Evolutionary conservation across 2,888 invertebrate species (phyloP), one percentile per base, ranked within the genome.

Genomic region (Eueremaeus valkanovi): DNA sequence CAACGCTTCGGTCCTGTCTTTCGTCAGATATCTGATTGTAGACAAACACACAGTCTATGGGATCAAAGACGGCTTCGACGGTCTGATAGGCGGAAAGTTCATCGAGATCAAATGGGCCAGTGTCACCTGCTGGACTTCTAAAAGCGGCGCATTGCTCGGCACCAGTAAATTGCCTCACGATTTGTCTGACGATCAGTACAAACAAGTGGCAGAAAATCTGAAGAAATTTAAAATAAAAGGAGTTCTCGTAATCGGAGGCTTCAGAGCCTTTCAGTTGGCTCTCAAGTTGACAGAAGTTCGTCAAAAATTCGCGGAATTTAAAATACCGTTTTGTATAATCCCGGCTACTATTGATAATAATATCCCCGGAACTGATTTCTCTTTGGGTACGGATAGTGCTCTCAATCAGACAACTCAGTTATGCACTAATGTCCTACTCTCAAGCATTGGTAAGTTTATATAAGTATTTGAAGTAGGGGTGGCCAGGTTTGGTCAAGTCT

Each of bases 271-370:
- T 84, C 91, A 92, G 86, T 90, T 92, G 1, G 90, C 89, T 1
- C 81, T 92, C 36, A 89, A 90, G 82, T 84, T 96, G 79, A 87
- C 87, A 77, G 91, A 92, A 80, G 88, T 88, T 8, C 87, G 95
- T 36, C 84, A 86, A 0, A 87, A 90, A 79, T 90, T 88, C 85
- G 89, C 88, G 0, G 92, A 93, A 82, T 93, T 98, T 84, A 89
- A 91, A 82, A 93, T 99, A 81, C 61, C 61, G 0, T n/a, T 61
- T 31, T 61, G 61, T 33, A 13, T 61, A 99, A 90, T 99, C 72
- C 99, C 99, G 0, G 90, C 95, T 61, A 98, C 99, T 36, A 99
- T 99, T 83, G 95, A 95, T 82, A 99, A 99, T 86, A 99, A 99
- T 84, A 95, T 99, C 75, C 99, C 99, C 76, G 99, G 98, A 74